Evolutionary conservation across 2,888 invertebrate genomes (phyloP), one percentile per base, ranked within the genome.

Genomic region (Ctenicera cuprea): DNA sequence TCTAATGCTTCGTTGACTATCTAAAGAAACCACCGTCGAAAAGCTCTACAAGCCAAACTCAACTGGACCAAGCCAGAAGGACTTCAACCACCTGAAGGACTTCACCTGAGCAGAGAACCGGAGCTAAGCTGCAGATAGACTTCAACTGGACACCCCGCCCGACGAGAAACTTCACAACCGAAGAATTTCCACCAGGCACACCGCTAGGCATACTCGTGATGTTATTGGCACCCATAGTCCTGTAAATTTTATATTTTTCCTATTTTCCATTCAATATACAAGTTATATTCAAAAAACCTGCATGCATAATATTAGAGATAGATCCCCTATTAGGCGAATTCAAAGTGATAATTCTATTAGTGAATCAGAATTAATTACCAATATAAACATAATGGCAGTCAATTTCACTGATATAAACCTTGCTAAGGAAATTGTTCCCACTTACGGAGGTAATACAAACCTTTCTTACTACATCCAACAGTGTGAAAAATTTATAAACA

Each of bases 401-500:
- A n/a, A n/a, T n/a, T n/a, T n/a, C n/a, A n/a, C n/a, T n/a, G n/a
- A n/a, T n/a, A n/a, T n/a, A n/a, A n/a, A n/a, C n/a, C n/a, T n/a
- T n/a, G n/a, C n/a, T n/a, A n/a, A n/a, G 14, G 61, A 68, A 68
- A 68, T 33, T n/a, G 43, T 68, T 45, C 68, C 68, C 14, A 5
- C 1, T 26, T 68, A 61, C 9, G 68, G 61, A 33, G 61, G 61
- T 64, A 52, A 14, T 16, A 37, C 16, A 37, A 37, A 57, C 12
- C 3, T 57, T 11, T 37, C 37, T 3, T 37, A 37, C 18, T 54
- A 67, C n/a, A n/a, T n/a, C n/a, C n/a, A n/a, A n/a, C n/a, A n/a
- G n/a, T n/a, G n/a, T n/a, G n/a, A n/a, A n/a, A n/a, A n/a, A n/a
- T n/a, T n/a, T n/a, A n/a, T n/a, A n/a, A n/a, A n/a, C n/a, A n/a